A percentile compares a stretch with the other conserved stretches of the same genome.
Conservation (phyloP, 92 coral and sea anemone species). For the Porites lobata region DNA sequence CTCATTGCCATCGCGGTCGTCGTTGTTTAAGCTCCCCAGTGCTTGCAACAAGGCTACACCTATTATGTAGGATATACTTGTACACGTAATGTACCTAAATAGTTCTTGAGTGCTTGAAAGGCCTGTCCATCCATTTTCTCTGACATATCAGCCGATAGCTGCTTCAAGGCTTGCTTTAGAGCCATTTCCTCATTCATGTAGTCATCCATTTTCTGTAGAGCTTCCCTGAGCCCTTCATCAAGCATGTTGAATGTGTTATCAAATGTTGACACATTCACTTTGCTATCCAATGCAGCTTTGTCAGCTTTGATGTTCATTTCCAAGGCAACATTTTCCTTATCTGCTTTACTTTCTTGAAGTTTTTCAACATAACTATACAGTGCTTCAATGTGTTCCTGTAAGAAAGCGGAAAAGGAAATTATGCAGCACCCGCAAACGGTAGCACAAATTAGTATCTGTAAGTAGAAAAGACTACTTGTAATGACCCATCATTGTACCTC, state of each 20-base stretch:
- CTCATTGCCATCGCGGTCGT: no score
- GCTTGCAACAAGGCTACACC: no score
- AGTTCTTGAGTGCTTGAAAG: constrained; percentile 86
- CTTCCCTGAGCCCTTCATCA: constrained; percentile 93
- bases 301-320: constrained; percentile 98
- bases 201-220: constrained; percentile 98
- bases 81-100: constrained; percentile 71
- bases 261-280: constrained; percentile 92
- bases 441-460: not conserved
- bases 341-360: constrained; percentile 92
- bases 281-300: constrained; percentile 89
- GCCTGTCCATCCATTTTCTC: constrained; percentile 96
- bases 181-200: constrained; percentile 97
- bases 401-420: not conserved
- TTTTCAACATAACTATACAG: constrained; percentile 81
- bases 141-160: constrained; percentile 89
- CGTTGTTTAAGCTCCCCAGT: no score
- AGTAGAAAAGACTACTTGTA: no score
- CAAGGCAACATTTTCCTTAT: constrained; percentile 95
- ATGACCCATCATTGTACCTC: no score
- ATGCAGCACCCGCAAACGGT: not conserved
- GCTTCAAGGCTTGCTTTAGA: constrained; percentile 89
- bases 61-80: no score
- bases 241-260: constrained; percentile 88
- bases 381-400: constrained; percentile 88